Conservation (phyloP, 2,113 vertebrate species). For the Pavo muticus region DNA sequence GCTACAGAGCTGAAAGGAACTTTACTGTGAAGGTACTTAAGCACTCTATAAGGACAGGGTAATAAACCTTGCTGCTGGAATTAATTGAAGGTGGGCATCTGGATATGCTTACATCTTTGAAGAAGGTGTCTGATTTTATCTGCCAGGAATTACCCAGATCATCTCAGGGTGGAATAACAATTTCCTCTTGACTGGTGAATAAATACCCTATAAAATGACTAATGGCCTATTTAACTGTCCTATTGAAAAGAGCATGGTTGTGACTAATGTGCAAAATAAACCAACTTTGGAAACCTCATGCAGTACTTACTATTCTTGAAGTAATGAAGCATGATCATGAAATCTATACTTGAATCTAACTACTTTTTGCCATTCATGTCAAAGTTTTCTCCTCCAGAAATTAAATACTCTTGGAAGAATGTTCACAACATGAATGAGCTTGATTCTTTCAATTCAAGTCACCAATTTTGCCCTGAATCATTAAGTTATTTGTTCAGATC, state of each 20-base stretch:
- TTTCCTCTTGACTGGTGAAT: conserved; percentile 59
- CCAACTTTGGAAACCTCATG: conserved; percentile 51
- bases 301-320: conserved; percentile 46
- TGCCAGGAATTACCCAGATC: conserved; percentile 49
- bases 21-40: conserved; percentile 34
- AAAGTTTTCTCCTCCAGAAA: conserved; percentile 40
- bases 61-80: conserved; percentile 59
- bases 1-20: conserved; percentile 17
- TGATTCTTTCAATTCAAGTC: background rate
- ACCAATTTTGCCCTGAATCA: background rate
- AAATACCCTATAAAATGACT: conserved; percentile 68
- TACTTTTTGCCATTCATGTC: conserved; percentile 43
- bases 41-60: conserved; percentile 34
- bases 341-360: conserved; percentile 17
- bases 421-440: conserved; percentile 13
- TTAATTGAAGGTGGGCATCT: conserved; percentile 55
- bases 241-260: conserved; percentile 42
- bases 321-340: conserved; percentile 62
- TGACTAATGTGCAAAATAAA: conserved; percentile 70
- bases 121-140: conserved; percentile 57
- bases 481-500: background rate
- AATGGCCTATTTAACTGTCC: conserved; percentile 70
- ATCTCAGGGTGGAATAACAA: conserved; percentile 49
- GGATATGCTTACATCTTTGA: background rate
- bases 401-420: background rate